Evolutionary conservation across 2,888 invertebrate species (phyloP), one percentile per base, ranked within the genome.

Genomic region (Lymantria monacha): DNA sequence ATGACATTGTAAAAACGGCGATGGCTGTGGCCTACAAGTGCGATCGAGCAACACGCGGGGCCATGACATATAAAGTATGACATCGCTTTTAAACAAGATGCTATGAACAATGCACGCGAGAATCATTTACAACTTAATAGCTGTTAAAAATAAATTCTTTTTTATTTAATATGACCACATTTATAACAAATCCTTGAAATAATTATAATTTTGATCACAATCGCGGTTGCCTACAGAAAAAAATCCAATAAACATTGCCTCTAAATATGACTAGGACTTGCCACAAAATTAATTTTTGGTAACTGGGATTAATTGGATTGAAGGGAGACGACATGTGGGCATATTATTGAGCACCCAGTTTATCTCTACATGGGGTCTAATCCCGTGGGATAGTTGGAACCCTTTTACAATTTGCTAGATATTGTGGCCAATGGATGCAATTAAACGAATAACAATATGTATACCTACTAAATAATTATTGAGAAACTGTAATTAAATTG

Each of bases 51-150:
- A 70, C 79, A 74, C 77, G 74, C 63, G 63, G 59, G 86, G 69
- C 89, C 89, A 61, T 89, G 89, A 90, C 89, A 90, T 84, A 89
- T 85, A 84, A 87, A 85, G 74, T 80, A 76, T 81, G 85, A 84
- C 85, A 83, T 78, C 83, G 82, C 67, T 64, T 69, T 66, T 69
- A 61, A 71, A 74, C 72, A 72, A 75, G 79, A 82, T 76, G 76
- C 75, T 70, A 75, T 67, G 70, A 79, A 85, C 83, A 82, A 83
- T 81, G 73, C 81, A 74, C 73, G 70, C 70, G 68, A 71, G 22
- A 22, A 22, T 22, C 22, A 67, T 61, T 62, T 65, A 59, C 52
- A 69, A 63, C 74, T 78, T 75, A 76, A 68, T 51, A 46, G 55
- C 49, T 33, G 55, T 61, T 53, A 54, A 53, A 49, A 60, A 47